Conservation (phyloP, 2,113 vertebrate species). For the Electrona antarctica region DNA sequence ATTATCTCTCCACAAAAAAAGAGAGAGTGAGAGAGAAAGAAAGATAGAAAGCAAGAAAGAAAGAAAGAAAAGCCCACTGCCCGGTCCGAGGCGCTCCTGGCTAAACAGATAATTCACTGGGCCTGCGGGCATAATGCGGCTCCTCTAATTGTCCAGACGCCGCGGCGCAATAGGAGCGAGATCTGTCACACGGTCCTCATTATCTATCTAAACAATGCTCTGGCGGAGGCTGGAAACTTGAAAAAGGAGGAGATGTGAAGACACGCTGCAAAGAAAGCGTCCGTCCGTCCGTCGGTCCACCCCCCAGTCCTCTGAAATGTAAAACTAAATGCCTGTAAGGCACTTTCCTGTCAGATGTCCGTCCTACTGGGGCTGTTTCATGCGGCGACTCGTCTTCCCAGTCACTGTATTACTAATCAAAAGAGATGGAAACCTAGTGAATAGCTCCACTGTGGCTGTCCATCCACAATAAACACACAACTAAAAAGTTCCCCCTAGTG, state of each 20-base stretch:
- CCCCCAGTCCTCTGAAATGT: conserved; percentile 79
- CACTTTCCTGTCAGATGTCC: conserved; percentile 73
- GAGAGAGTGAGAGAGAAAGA: conserved; percentile 15
- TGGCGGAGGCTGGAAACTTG: conserved; percentile 69
- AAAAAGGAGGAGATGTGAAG: conserved; percentile 78
- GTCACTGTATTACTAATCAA: conserved; percentile 77
- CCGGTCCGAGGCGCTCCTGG: conserved; percentile 51
- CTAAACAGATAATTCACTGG: conserved; percentile 73
- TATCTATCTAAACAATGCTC: conserved; percentile 82
- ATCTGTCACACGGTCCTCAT: conserved; percentile 81
- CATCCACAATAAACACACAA: conserved; percentile 35
- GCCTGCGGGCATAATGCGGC: conserved; percentile 63
- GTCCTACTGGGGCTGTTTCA: conserved; percentile 74
- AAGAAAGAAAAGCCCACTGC: conserved; percentile 36
- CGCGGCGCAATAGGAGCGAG: conserved; percentile 68
- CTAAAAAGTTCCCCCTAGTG: conserved; percentile 51
- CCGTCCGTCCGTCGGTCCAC: conserved; percentile 61
- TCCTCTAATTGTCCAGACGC: conserved; percentile 78
- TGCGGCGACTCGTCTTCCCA: conserved; percentile 63
- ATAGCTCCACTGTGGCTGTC: not conserved
- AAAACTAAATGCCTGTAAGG: conserved; percentile 76
- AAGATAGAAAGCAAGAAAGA: not conserved
- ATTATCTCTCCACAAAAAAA: conserved; percentile 69
- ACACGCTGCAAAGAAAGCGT: conserved; percentile 73
- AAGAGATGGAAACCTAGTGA: conserved; percentile 52